Percentiles rank a stretch among this genome's conserved stretches.
These are phyloP conservation scores for Tragelaphus strepsiceros DNA, from an alignment of 2,113 vertebrate species.

Conservation along the genomic window DNA sequence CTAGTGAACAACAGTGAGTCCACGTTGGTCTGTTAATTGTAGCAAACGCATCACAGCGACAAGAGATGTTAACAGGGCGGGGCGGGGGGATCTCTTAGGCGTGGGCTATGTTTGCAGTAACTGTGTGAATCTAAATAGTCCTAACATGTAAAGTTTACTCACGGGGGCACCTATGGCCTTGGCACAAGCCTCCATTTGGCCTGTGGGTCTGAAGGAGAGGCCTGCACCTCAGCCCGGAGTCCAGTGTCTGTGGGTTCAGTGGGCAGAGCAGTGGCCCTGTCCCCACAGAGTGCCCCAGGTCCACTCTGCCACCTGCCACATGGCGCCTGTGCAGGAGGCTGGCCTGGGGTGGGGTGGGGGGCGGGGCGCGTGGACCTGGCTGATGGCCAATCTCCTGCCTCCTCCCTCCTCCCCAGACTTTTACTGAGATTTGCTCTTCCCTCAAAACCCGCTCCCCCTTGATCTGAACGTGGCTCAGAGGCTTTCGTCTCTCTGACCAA, in stretches of 20 bases:
- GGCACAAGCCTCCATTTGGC: not conserved
- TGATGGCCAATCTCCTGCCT: accelerated
- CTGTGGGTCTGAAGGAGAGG: not conserved
- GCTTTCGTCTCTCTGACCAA: not conserved
- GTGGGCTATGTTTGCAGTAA: not conserved
- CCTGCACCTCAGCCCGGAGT: not conserved
- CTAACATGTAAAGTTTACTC: not conserved
- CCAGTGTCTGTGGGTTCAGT: not conserved
- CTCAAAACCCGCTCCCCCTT: not conserved
- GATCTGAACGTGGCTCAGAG: not conserved
- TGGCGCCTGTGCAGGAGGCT: accelerated
- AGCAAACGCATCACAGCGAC: accelerated
- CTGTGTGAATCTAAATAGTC: not conserved
- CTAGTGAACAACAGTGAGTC: accelerated
- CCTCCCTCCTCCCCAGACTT: not conserved
- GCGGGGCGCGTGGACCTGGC: accelerated
- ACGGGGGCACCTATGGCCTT: accelerated
- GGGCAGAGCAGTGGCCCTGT: not conserved
- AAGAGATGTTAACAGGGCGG: not conserved
- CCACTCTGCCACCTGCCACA: accelerated
- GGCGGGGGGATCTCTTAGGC: accelerated
- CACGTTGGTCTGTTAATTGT: accelerated
- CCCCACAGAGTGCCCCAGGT: too few species aligned
- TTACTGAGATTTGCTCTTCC: not conserved
- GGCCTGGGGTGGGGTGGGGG: not conserved